Percentiles rank a stretch among this genome's conserved stretches.
Conservation (phyloP, 2,113 vertebrate genomes). For the Pardalotus punctatus region DNA sequence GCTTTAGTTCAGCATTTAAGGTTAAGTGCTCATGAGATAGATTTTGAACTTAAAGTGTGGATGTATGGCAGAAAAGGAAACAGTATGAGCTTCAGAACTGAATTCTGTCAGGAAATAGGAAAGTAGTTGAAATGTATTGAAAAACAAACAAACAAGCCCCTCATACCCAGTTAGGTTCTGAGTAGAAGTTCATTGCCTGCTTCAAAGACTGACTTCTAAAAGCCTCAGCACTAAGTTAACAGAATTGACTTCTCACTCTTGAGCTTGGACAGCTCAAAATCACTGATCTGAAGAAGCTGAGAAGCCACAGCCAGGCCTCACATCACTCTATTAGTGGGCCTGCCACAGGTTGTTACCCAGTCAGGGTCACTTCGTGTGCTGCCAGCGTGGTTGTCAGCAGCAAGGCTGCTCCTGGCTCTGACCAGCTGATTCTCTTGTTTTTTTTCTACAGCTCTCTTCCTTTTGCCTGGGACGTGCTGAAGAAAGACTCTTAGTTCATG, state of each 20-base stretch:
- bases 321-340: fast-evolving
- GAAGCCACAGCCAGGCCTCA: not conserved
- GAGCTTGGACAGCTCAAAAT: not conserved
- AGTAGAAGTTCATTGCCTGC: not conserved
- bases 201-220: not conserved
- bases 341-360: fast-evolving
- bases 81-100: not conserved
- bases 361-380: fast-evolving
- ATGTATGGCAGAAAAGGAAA: not conserved
- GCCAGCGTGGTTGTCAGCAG: not conserved
- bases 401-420: not conserved
- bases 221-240: not conserved
- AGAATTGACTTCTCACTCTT: not conserved
- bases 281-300: not conserved
- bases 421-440: not conserved
- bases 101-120: not conserved
- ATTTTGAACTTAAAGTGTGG: not conserved
- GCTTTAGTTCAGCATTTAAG: not conserved
- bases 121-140: not conserved
- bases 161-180: not conserved
- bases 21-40: not conserved
- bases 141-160: not conserved
- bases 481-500: not conserved
- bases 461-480: not conserved
- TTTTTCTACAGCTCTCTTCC: not conserved